Base-by-base conservation (phyloP, 92 coral and sea anemone genomes). In the Ricordea florida region DNA sequence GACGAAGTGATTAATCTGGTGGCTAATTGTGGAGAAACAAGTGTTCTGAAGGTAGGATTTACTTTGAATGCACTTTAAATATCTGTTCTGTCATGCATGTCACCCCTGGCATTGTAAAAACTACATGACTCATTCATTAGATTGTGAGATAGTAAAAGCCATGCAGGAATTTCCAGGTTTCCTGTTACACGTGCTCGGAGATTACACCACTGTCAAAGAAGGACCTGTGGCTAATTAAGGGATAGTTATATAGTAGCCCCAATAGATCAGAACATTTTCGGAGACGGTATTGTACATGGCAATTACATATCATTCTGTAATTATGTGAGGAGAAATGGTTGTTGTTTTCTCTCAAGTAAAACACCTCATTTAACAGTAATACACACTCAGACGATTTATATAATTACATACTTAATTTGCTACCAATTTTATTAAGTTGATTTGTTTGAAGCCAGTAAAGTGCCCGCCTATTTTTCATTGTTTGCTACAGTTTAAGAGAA, bases 11-110 rank as follows among this genome's bases (percentile, higher is more conserved):
- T 84, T 26, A 42, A 67, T 51, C 45, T 84, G 50, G 55, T 76
- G 52, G 58, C 78, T 21, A 42, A 76, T 38, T 84, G 89, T 77
- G 80, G 89, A 59, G 89, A 84, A 49, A 83, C 77, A 53, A 66
- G 72, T 76, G 66, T 84, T 63, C 61, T 82, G 59, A 76, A 65
- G 62, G 88, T 82, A 62, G 58, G 66, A 34, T 31, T 40, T 42
- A 13, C 40, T 64, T 42, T 43, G n/a, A 9, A 40, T 9, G n/a
- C 10, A n/a, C 46, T 10, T n/a, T 40, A n/a, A 33, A 5, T 57
- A 46, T 46, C 23, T 46, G 53, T 27, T 46, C 50, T 16, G 53
- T 46, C 11, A 46, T 46, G 53, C 53, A 46, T 46, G 53, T 14
- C 53, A 46, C 53, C 53, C 53, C 53, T 46, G 53, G 53, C 34